Evolutionary conservation across 2,888 invertebrate species (phyloP), one percentile per base, ranked within the genome.

Genomic region (Polydesmus complanatus): DNA sequence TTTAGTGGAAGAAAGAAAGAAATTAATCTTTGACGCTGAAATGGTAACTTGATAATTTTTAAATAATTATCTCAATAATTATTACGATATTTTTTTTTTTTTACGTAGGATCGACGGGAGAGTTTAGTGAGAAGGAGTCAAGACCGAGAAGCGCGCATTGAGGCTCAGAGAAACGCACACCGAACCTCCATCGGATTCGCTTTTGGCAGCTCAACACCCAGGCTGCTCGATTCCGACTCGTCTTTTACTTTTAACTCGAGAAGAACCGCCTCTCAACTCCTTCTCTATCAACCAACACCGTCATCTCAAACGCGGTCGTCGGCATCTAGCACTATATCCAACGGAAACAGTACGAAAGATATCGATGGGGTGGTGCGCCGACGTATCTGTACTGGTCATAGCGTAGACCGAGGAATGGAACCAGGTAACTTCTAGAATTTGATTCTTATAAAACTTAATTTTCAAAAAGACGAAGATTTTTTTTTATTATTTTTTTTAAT

Each of bases 201-300:
- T 60, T 92, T 92, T 77, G 92, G 92, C 63, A 91, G 90, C 69
- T 91, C 90, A 67, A 92, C 90, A 65, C 91, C 92, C 64, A 80
- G 92, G 65, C 82, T 89, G 78, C 78, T 89, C 69, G 88, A 89
- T 73, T 87, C 88, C 60, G 81, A 63, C 3, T 19, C 60, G 3
- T 37, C 62, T 11, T 51, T 37, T 5, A 22, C 49, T 18, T 56
- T 61, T 23, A 55, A 50, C 23, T 55, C 23, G 18, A 27, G 61
- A 23, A 22, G 63, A 23, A 26, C 63, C 18, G 47, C 63, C 18
- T 63, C 63, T 5, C 63, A 63, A 37, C 8, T 37, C 14, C 37
- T 37, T 37, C 37, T 37, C 14, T 37, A 14, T 14, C 37, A 37
- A 37, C 37, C 37, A 8, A 37, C 14, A 14, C 5, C 37, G 14